Percentiles rank a stretch among this genome's conserved stretches.
These are phyloP conservation scores for Pelodiscus sinensis DNA, from an alignment of 2,113 vertebrate genomes.

Conservation along the genomic window DNA sequence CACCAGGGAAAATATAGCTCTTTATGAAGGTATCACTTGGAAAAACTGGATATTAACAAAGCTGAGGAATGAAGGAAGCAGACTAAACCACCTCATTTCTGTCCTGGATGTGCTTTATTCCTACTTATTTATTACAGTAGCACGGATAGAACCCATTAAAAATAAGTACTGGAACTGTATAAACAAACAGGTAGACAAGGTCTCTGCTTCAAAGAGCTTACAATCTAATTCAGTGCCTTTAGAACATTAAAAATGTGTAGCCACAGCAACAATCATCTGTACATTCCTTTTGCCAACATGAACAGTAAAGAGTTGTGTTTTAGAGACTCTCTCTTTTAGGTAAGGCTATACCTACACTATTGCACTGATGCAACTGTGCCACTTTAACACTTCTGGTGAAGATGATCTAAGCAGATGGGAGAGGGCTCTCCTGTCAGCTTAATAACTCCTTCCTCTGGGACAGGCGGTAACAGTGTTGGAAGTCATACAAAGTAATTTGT, in stretches of 20 bases:
- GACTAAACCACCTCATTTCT: not conserved
- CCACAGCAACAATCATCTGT: not conserved
- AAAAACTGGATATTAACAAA: not conserved
- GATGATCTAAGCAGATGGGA: not conserved
- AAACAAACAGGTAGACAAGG: not conserved
- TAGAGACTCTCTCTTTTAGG: fast-evolving
- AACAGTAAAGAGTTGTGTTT: not conserved
- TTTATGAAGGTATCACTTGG: not conserved
- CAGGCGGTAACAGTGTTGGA: no score
- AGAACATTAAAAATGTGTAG: not conserved
- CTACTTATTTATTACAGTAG: not conserved
- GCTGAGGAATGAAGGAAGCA: not conserved
- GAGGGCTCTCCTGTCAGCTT: no score
- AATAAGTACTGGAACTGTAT: not conserved
- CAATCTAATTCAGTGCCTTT: not conserved
- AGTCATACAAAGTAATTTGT: not conserved
- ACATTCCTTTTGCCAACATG: not conserved
- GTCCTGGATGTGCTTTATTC: not conserved
- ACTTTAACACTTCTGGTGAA: not conserved
- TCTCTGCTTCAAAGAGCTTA: not conserved
- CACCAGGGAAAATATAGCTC: not conserved
- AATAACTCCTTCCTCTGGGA: no score
- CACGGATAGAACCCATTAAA: not conserved
- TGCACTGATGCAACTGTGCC: not conserved
- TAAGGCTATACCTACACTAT: not conserved